These are phyloP conservation scores for Tyrannus savana DNA, from an alignment of 2,113 vertebrate genomes.

Conservation along the genomic window DNA sequence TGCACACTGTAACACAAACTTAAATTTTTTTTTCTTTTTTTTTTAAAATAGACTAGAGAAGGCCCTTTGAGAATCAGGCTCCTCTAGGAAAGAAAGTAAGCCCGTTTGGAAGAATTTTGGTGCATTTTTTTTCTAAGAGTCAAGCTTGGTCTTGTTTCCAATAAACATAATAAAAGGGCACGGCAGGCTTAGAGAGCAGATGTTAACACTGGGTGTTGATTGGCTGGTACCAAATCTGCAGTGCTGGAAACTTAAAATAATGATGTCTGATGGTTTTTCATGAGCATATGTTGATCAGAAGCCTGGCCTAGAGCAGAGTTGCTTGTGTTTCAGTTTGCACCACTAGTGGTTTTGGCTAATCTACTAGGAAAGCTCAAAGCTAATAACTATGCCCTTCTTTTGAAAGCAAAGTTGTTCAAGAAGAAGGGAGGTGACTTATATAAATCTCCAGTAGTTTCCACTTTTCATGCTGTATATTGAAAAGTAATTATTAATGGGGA, in stretches of 20 bases:
- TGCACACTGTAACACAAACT: background rate
- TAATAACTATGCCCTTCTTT: background rate
- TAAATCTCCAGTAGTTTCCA: background rate
- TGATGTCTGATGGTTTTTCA: background rate
- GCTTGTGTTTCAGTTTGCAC: background rate
- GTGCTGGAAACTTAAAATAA: background rate
- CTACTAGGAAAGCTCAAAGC: background rate
- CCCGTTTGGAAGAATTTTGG: background rate
- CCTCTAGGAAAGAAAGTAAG: background rate
- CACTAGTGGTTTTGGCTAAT: background rate
- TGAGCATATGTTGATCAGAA: background rate
- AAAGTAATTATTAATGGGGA: background rate
- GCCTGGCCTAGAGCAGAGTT: background rate
- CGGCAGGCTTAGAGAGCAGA: background rate
- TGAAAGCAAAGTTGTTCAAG: background rate
- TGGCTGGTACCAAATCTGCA: background rate
- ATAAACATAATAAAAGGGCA: background rate
- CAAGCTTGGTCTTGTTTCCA: background rate
- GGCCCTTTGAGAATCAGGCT: background rate
- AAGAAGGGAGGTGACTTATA: background rate
- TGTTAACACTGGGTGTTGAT: background rate
- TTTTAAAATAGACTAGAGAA: background rate
- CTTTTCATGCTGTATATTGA: background rate
- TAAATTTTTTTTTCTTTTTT: background rate
- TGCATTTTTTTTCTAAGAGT: background rate